Evolutionary conservation across 2,888 invertebrate genomes (phyloP), one percentile per base, ranked within the genome.

Genomic region (Zygaena filipendulae): DNA sequence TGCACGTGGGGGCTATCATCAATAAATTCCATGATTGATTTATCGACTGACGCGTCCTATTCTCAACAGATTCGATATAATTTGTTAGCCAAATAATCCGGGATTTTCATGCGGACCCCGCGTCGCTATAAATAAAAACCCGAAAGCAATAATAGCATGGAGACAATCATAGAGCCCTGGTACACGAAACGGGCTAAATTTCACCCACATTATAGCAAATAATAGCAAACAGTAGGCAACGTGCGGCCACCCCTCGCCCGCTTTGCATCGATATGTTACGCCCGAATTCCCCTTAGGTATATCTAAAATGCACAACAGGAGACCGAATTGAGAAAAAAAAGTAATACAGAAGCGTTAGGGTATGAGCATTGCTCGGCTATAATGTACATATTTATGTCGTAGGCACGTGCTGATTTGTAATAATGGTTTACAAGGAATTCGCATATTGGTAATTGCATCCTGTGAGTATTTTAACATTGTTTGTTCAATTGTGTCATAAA

Each of bases 21-120:
- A 55, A 70, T 72, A 70, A 70, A 70, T 66, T 66, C 59, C 33
- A 48, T 54, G 47, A 53, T 61, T 75, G 74, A 77, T 75, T 75
- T 74, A 77, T 70, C 58, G 74, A 69, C 70, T 63, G 58, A 61
- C 59, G 52, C 62, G 60, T 71, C 64, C 67, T 64, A 70, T 71
- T 72, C 69, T 66, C 53, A 60, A 59, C 69, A 66, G 71, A 74
- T 70, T 69, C 68, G 53, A 61, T 62, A 64, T 75, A 77, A 77
- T 77, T 79, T 79, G 79, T 79, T 74, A 77, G 68, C 72, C 71
- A 77, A 79, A 77, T 77, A 77, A 77, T 77, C 75, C 74, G 53
- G 68, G 69, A 64, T 74, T 72, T 66, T 43, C 60, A 59, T 68
- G 69, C 61, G 42, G 36, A 49, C 59, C 59, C 58, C 49, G 45